phyloP scores from a whole-genome alignment of 2,113 vertebrate species.

The Channa argus region DNA sequence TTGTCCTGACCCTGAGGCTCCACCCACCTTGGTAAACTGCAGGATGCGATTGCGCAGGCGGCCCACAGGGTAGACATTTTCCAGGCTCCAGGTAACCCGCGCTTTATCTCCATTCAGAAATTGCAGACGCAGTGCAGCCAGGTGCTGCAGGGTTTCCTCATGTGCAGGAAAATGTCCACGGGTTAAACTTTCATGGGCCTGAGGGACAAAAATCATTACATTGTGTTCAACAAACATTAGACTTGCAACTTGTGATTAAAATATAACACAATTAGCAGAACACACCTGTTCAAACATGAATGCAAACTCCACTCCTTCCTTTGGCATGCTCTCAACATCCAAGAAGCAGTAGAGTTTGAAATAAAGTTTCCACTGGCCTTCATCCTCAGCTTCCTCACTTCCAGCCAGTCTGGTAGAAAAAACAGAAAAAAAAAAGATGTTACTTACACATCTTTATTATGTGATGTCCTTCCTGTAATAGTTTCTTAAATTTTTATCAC shows the following conservation, averaged over 20 bases:
- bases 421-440: constrained; percentile 22
- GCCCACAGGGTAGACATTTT: constrained; percentile 89
- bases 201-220: not conserved
- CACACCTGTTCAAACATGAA: constrained; percentile 97
- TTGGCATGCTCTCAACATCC: constrained; percentile 93
- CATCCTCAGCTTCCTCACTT: constrained; percentile 86
- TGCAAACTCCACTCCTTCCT: constrained; percentile 93
- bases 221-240: no score
- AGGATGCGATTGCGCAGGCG: constrained; percentile 89
- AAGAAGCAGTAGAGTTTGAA: constrained; percentile 96
- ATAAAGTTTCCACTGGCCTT: constrained; percentile 91
- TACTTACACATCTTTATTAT: constrained; percentile 10
- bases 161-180: constrained; percentile 91
- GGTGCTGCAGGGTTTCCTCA: constrained; percentile 91
- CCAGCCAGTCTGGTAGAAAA: constrained; percentile 83
- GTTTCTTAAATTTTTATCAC: not conserved
- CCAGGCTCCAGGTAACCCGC: constrained; percentile 86
- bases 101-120: constrained; percentile 89
- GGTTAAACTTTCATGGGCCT: constrained; percentile 93
- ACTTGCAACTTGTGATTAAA: no score
- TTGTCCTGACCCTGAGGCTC: constrained; percentile 77
- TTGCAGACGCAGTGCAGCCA: constrained; percentile 90
- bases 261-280: not conserved
- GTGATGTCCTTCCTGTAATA: not conserved
- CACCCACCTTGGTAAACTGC: constrained; percentile 87